These are phyloP conservation scores for Gymnocypris eckloni DNA, from an alignment of 2,797 vertebrate species.

Conservation along the genomic window DNA sequence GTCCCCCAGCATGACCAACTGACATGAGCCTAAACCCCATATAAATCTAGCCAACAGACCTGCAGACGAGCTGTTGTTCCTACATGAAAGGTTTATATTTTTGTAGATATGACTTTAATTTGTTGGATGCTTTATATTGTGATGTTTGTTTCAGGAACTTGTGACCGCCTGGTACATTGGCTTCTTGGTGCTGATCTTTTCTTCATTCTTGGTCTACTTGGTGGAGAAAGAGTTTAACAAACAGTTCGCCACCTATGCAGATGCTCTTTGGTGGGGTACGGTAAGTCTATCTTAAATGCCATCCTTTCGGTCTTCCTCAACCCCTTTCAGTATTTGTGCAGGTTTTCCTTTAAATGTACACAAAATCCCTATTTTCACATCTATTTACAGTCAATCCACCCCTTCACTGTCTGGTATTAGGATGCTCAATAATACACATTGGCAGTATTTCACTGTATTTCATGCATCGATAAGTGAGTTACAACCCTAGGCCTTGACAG, in stretches of 20 bases:
- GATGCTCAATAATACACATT: neutral
- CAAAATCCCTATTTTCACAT: neutral
- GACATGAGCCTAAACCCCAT: neutral
- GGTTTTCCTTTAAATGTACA: neutral
- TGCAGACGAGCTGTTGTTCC: neutral
- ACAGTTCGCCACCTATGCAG: slow-evolving; percentile 96
- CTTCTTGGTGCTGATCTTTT: slow-evolving; percentile 98
- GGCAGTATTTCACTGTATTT: neutral
- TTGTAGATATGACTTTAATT: slow-evolving; percentile 15
- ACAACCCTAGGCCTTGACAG: neutral
- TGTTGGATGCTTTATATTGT: slow-evolving; percentile 26
- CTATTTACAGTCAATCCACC: neutral
- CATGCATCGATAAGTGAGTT: slow-evolving; percentile 15
- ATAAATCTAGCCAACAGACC: neutral
- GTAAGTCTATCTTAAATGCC: slow-evolving; percentile 79
- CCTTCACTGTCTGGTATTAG: neutral
- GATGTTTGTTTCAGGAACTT: slow-evolving; percentile 84
- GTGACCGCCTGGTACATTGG: slow-evolving; percentile 99
- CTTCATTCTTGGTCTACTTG: slow-evolving; percentile 97
- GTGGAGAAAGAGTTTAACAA: slow-evolving; percentile 97
- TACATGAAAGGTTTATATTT: neutral
- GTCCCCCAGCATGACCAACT: neutral
- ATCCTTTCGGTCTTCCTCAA: neutral
- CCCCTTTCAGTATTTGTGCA: neutral
- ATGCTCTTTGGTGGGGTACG: slow-evolving; percentile 98